A percentile compares a stretch with the other conserved stretches of the same genome.
Conservation (phyloP, 2,888 invertebrate genomes). For the Automeris io region DNA sequence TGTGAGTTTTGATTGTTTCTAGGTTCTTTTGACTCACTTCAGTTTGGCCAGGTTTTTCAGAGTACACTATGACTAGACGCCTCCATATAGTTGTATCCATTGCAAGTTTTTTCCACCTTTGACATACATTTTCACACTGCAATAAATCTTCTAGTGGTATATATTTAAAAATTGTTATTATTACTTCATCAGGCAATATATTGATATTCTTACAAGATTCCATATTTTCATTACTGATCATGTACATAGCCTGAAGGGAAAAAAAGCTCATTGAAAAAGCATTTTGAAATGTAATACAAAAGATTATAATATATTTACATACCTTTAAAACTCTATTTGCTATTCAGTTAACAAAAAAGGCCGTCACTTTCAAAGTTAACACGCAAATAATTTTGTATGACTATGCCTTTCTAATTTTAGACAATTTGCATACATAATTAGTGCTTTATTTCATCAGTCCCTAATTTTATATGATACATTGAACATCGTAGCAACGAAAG, state of each 20-base stretch:
- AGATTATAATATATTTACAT: no score
- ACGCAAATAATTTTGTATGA: slow-evolving; percentile 35
- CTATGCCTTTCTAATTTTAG: slow-evolving; percentile 34
- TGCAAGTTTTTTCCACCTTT: slow-evolving; percentile 50
- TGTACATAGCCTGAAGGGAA: not conserved
- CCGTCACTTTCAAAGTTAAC: slow-evolving; percentile 18
- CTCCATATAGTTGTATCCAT: slow-evolving; percentile 52
- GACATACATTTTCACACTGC: slow-evolving; percentile 51
- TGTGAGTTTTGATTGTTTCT: slow-evolving; percentile 44
- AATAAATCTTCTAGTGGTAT: slow-evolving; percentile 49
- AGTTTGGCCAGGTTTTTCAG: slow-evolving; percentile 52
- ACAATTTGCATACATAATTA: slow-evolving; percentile 21
- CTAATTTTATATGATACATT: no score
- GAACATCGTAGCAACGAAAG: no score
- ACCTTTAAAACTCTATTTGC: not conserved
- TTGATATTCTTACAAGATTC: slow-evolving; percentile 22
- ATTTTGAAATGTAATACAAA: no score
- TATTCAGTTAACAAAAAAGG: slow-evolving; percentile 4
- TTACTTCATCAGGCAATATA: slow-evolving; percentile 55
- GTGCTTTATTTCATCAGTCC: not conserved
- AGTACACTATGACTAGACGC: slow-evolving; percentile 43
- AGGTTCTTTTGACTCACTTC: slow-evolving; percentile 45
- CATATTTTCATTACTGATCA: not conserved
- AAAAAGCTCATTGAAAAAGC: no score
- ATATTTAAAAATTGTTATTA: slow-evolving; percentile 53